A percentile compares a stretch with the other conserved stretches of the same genome.
Conservation (phyloP, 1,140 invertebrate species). For the Mamestra configurata region DNA sequence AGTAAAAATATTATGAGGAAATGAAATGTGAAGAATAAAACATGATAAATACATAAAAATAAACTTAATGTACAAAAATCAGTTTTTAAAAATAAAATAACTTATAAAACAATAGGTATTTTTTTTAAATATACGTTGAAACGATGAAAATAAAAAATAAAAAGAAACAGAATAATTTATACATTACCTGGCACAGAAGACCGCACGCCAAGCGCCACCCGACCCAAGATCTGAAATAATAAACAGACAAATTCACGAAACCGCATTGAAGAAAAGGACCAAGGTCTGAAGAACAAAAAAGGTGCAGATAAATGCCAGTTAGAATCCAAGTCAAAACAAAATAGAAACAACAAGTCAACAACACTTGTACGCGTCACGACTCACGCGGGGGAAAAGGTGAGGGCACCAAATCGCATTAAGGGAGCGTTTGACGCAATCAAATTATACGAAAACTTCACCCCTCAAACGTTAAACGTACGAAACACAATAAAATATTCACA, state of each 20-base stretch:
- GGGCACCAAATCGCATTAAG: conserved; percentile 71
- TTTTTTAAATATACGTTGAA: too few relatives aligned
- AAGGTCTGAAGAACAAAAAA: conserved; percentile 46
- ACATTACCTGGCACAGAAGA: conserved; percentile 63
- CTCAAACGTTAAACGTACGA: conserved; percentile 10
- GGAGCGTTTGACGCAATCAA: conserved; percentile 76
- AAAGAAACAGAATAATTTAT: conserved; percentile 51
- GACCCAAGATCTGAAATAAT: conserved; percentile 22
- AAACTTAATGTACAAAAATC: background rate
- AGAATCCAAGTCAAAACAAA: conserved; percentile 73
- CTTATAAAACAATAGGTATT: background rate
- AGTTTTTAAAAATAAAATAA: background rate
- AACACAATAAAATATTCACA: conserved; percentile 43
- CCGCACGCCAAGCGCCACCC: background rate
- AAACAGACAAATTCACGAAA: conserved; percentile 49
- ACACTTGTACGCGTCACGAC: conserved; percentile 78
- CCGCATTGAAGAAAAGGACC: conserved; percentile 36
- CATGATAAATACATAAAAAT: background rate
- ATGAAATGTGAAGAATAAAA: too few relatives aligned
- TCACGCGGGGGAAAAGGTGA: conserved; percentile 59
- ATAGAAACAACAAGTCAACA: conserved; percentile 84
- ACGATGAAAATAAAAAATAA: conserved; percentile 48
- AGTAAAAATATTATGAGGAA: background rate
- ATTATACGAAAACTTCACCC: conserved; percentile 69
- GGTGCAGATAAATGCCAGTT: conserved; percentile 57